Conservation (phyloP, 2,888 invertebrate species). For the Trachelus troglodyta region DNA sequence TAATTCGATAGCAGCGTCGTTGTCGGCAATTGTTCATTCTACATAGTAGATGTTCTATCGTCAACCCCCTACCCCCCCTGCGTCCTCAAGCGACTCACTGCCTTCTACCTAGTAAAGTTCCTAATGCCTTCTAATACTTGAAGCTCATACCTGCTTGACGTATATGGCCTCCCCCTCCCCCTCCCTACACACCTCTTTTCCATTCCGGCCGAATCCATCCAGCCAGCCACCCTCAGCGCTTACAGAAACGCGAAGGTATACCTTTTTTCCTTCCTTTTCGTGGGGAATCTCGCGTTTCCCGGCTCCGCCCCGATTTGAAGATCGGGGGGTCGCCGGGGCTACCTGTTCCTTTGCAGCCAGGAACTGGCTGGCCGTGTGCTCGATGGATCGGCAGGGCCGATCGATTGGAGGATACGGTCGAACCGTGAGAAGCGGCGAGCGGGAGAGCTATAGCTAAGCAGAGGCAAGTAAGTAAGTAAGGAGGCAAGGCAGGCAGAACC, state of each 20-base stretch:
- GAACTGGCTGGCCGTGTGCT: not conserved
- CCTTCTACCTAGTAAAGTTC: no score
- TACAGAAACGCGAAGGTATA: not conserved
- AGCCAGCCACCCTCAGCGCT: not conserved
- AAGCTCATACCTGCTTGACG: no score
- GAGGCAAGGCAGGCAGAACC: not conserved
- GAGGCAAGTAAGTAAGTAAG: constrained; percentile 36
- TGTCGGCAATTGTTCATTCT: not conserved
- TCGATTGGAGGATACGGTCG: constrained; percentile 9
- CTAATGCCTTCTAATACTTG: no score
- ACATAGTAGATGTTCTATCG: not conserved
- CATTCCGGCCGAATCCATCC: not conserved
- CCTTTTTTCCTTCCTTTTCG: constrained; percentile 15
- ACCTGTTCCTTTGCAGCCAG: constrained; percentile 14
- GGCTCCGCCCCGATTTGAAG: constrained; percentile 65
- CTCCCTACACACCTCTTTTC: not conserved
- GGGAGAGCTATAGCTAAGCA: not conserved
- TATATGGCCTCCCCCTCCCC: no score
- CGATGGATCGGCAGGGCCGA: constrained; percentile 3
- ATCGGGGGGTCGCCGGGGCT: constrained; percentile 49
- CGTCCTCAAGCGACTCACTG: no score
- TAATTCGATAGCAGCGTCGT: not conserved
- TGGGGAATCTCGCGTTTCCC: constrained; percentile 19
- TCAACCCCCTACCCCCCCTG: no score
- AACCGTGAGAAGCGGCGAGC: constrained; percentile 15